Percentiles rank a stretch among this genome's conserved stretches.
phyloP scores from a whole-genome alignment of 2,113 vertebrate species.

The Myotis yumanensis region DNA sequence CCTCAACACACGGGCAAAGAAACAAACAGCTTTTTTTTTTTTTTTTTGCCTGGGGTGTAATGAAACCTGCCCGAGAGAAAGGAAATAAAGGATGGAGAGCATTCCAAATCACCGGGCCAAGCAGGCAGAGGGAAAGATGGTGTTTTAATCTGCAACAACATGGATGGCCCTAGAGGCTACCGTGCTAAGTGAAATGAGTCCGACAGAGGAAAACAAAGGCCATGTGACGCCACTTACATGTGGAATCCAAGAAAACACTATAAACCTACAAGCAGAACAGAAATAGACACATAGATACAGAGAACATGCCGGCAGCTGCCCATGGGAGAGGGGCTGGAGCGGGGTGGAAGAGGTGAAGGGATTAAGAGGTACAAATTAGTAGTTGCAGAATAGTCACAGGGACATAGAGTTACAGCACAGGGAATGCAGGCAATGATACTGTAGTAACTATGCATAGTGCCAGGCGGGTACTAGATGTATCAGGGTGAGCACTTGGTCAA shows the following conservation, averaged over 20 bases:
- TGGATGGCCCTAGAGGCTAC: background rate
- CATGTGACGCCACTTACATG: background rate
- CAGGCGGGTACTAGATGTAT: background rate
- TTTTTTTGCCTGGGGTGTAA: background rate
- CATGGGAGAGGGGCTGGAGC: background rate
- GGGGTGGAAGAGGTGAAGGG: background rate
- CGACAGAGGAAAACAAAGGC: background rate
- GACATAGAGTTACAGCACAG: background rate
- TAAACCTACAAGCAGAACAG: background rate
- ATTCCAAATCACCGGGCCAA: background rate
- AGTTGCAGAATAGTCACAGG: background rate
- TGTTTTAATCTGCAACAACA: background rate
- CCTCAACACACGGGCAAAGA: background rate
- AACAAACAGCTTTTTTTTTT: background rate
- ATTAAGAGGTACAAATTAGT: background rate
- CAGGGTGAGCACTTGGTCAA: background rate
- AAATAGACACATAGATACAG: background rate
- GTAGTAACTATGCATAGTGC: background rate
- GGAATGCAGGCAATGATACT: background rate
- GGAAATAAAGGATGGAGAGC: background rate
- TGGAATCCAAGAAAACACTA: background rate
- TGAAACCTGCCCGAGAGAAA: background rate
- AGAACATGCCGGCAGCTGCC: background rate
- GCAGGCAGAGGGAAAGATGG: accelerated
- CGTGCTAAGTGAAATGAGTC: background rate